phyloP scores from a whole-genome alignment of 2,113 vertebrate genomes.

The Penelope pileata region DNA sequence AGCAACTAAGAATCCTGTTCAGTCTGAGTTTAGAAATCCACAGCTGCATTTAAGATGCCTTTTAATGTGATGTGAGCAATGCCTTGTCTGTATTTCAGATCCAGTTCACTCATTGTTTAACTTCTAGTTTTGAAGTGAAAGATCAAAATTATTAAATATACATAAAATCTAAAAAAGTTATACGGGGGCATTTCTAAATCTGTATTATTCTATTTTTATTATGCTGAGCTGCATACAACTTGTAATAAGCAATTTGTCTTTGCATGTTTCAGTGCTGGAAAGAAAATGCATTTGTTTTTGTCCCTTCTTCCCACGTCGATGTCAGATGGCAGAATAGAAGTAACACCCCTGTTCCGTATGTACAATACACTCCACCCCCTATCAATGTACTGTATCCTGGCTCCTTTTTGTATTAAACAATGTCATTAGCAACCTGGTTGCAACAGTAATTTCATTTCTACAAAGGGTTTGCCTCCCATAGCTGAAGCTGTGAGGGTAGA shows the following conservation, averaged over 20 bases:
- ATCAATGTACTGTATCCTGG: slow-evolving; percentile 19
- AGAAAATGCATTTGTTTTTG: slow-evolving; percentile 38
- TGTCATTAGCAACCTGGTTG: slow-evolving; percentile 47
- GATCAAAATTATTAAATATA: slow-evolving; percentile 56
- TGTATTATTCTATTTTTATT: slow-evolving; percentile 16
- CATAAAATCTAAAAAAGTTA: slow-evolving; percentile 54
- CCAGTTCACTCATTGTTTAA: slow-evolving; percentile 8
- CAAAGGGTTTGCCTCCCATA: neutral
- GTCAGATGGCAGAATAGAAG: slow-evolving; percentile 34
- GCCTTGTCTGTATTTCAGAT: slow-evolving; percentile 37
- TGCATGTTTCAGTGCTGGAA: slow-evolving; percentile 64
- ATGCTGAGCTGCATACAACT: slow-evolving; percentile 42
- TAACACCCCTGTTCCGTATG: slow-evolving; percentile 32
- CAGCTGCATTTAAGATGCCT: slow-evolving; percentile 31
- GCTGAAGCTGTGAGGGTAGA: slow-evolving; percentile 31
- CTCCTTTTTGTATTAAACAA: slow-evolving; percentile 70
- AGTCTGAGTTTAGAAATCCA: slow-evolving; percentile 27
- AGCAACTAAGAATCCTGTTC: neutral
- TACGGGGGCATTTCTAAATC: slow-evolving; percentile 63
- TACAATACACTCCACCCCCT: slow-evolving; percentile 45
- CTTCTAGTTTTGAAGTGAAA: slow-evolving; percentile 54
- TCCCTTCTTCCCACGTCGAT: neutral
- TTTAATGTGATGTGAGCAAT: slow-evolving; percentile 43
- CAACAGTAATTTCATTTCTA: slow-evolving; percentile 53
- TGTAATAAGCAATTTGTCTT: slow-evolving; percentile 52